Base-by-base conservation (phyloP, 92 coral and sea anemone species). In the Metridium senile region DNA sequence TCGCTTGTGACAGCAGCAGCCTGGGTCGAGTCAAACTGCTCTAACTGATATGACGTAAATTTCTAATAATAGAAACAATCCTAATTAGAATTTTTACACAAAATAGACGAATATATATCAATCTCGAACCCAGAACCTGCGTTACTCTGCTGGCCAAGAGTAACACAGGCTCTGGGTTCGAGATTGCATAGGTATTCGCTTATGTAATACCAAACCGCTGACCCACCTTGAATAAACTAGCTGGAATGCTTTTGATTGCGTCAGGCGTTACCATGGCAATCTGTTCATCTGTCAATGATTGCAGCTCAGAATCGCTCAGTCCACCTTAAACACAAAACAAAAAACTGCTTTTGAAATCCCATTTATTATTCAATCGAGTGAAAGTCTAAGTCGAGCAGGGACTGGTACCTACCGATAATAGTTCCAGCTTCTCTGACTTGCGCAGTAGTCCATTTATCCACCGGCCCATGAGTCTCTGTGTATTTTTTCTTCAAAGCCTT, bases 391-490 rank as follows among this genome's bases (percentile, higher is more conserved):
- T 33, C 32, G 61, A 59, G 25, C 28, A 43, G 2, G 27, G 45
- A 57, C 51, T 18, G 53, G 18, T 22, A 35, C 74, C 34, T 46
- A 87, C 96, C 96, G 62, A 90, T 76, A 31, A 86, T 84, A 27
- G 82, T 88, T 8, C 96, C 96, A 3, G 88, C 84, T 28, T 80
- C 86, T 1, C 89, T 58, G 69, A 90, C 82, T 62, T 87, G 79
- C 21, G 86, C 87, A 19, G 89, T 45, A 30, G 85, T 75, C 96
- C 96, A 90, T 21, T 74, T 68, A 31, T 62, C 72, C 0, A 84
- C 83, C 18, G 89, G 82, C n/a, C 96, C 96, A 77, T 79, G 76
- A 13, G 77, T 78, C 29, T 85, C 74, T 6, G 80, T 81, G 26
- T 87, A 89, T 72, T 77, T 87, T 62, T 72, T 85, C 39, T 90